Evolutionary conservation across 92 coral and sea anemone species (phyloP), one percentile per base, ranked within the genome.

Genomic region (Metridium senile): DNA sequence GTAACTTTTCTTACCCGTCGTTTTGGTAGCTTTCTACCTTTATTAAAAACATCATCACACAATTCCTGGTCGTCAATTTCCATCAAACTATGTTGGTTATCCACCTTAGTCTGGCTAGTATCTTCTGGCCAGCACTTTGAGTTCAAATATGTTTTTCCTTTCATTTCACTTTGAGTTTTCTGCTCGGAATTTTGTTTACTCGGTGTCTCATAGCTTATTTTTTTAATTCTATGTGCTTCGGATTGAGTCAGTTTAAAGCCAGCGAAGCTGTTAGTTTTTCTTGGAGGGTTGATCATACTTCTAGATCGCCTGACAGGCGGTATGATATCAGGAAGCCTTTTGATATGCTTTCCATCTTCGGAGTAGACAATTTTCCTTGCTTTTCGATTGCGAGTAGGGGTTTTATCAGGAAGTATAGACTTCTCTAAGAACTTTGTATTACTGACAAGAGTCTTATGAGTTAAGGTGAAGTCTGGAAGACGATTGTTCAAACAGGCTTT

Each of bases 401-500:
- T 20, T 21, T 59, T 59, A 22, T 59, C 66, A 26, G 66, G 66
- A 2, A 59, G 33, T 2, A 59, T 22, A 59, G 66, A 2, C 66
- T 59, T 59, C 22, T 22, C 32, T 30, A 22, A 21, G 23, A 58
- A 47, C 46, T 57, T 69, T 11, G 23, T 69, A 35, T 23, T 65
- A 31, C 62, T 71, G 1, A 58, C 68, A 1, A 59, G 62, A 11
- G 61, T 47, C 34, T 68, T 79, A 26, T 79, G 64, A 8, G 33
- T 34, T 33, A 58, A 23, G 9, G 58, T 31, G 53, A 79, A 79
- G 61, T 79, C 84, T 33, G 84, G 84, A 0, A 79, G 84, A 33
- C 84, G 72, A 21, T 58, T 59, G 25, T 45, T 58, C 23, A 79
- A 35, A 29, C 57, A 20, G 0, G 68, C 11, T 25, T 53, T 57